Evolutionary conservation across 2,113 vertebrate species (phyloP), one percentile per base, ranked within the genome.

Genomic region (Myiozetetes cayanensis): DNA sequence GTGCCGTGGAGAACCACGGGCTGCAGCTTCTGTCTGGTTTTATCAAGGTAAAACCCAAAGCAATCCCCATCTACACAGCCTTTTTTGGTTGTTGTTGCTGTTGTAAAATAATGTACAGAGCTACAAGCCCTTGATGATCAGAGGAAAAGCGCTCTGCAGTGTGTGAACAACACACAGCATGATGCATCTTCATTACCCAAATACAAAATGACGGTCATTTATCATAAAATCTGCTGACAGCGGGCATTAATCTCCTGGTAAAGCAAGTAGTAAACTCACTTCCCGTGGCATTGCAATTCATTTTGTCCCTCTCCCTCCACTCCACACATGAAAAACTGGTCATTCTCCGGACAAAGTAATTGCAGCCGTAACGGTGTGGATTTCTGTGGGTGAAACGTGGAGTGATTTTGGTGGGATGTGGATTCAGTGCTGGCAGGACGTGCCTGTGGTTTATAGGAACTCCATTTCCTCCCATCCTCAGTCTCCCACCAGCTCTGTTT

Each of bases 101-200:
- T 31, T 55, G 20, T n/a, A 63, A 78, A 89, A 81, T 82, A 67
- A 28, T 20, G 25, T 8, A 27, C 8, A 52, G 58, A 68, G 28
- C 47, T 75, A 24, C 56, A 85, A 95, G 47, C 33, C 56, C 52
- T 68, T 61, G 49, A 46, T 79, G 81, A 59, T 84, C 27, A 55
- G 61, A 75, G 70, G 30, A 75, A 80, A 30, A 53, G 56, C 16
- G 23, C 68, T 82, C 47, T 89, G 28, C 24, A 27, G 61, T 30
- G 35, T 93, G 74, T 76, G 87, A 85, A 28, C 81, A 82, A 15
- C 90, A 72, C 66, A 39, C 74, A 87, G 85, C 30, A 6, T 28
- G 81, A 89, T 89, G 87, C 77, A 79, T 95, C 94, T 95, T 96
- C 85, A 90, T 96, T 96, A 87, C 49, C 37, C 35, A 68, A 65